Base-by-base conservation (phyloP, 2,797 vertebrate species). In the Phoebastria nigripes region DNA sequence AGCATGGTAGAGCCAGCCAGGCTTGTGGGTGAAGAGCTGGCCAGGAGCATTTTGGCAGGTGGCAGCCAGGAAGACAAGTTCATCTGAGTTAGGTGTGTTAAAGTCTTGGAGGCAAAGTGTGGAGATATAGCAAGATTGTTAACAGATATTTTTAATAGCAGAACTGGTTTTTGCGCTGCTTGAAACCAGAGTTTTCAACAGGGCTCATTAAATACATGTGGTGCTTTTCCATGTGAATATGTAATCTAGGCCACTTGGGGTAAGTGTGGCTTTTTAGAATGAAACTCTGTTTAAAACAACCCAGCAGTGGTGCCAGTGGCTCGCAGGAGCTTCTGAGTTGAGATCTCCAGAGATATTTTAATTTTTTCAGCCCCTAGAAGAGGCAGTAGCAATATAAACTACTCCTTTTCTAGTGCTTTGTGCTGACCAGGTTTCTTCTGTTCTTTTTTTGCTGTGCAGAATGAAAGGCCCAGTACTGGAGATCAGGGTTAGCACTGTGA, bases 21-120 rank as follows among this genome's bases (percentile, higher is more conserved):
- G 22, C 72, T 81, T 0, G 0, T 21, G 28, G 22, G 19, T 70
- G 90, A 51, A 86, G 82, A 94, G 82, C 33, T 91, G 83, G 66
- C 91, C 86, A 74, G 77, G 71, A 95, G 94, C 59, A 31, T 93
- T 97, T 94, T 96, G 96, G 94, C 92, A 87, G 91, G 95, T 84
- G 87, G 55, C 96, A 96, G 92, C 94, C 78, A 93, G 79, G 87
- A 90, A 87, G 90, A 96, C 77, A 86, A 89, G 67, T 94, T 94
- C 85, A 79, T 95, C 86, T 81, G 69, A 93, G 63, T 95, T 97
- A 92, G 88, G 82, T 72, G 37, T 59, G 29, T 71, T 83, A 22
- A 82, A 84, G 76, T 84, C 59, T 84, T 73, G 37, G 49, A 90
- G 58, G 35, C 61, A 37, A 91, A 80, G 37, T 20, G 55, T 66